Conservation (phyloP, 2,888 invertebrate genomes). For the Baronia brevicornis region DNA sequence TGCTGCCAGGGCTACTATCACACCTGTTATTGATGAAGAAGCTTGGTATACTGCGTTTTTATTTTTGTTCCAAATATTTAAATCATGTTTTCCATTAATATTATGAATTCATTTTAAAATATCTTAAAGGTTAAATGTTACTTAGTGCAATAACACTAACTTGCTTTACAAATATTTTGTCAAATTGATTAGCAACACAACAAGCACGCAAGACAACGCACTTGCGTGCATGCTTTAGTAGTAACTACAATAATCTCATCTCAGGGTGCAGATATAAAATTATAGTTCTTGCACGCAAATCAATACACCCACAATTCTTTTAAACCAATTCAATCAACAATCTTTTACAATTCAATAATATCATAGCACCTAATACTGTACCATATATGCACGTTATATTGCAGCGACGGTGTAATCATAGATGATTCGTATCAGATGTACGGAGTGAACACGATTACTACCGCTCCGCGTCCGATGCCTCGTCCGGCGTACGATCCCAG, state of each 20-base stretch:
- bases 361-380: too few relatives aligned
- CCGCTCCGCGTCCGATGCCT: conserved; percentile 56
- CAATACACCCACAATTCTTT: too few relatives aligned
- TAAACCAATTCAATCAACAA: too few relatives aligned
- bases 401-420: conserved; percentile 54
- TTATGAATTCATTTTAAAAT: not conserved
- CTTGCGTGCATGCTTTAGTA: too few relatives aligned
- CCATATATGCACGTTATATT: conserved; percentile 15
- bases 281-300: too few relatives aligned
- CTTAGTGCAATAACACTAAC: too few relatives aligned
- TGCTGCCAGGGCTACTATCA: conserved; percentile 80
- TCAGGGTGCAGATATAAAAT: too few relatives aligned
- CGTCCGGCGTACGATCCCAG: conserved; percentile 58
- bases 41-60: conserved; percentile 74
- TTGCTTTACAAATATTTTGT: too few relatives aligned
- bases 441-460: conserved; percentile 43
- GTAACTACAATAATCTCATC: too few relatives aligned
- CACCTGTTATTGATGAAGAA: conserved; percentile 95
- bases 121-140: not conserved
- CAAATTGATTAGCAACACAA: too few relatives aligned
- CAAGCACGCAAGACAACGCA: too few relatives aligned
- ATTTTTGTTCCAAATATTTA: not conserved
- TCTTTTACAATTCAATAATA: too few relatives aligned
- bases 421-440: conserved; percentile 63
- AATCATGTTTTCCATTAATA: not conserved